phyloP scores from a whole-genome alignment of 2,888 invertebrate species.

The Timema cristinae region DNA sequence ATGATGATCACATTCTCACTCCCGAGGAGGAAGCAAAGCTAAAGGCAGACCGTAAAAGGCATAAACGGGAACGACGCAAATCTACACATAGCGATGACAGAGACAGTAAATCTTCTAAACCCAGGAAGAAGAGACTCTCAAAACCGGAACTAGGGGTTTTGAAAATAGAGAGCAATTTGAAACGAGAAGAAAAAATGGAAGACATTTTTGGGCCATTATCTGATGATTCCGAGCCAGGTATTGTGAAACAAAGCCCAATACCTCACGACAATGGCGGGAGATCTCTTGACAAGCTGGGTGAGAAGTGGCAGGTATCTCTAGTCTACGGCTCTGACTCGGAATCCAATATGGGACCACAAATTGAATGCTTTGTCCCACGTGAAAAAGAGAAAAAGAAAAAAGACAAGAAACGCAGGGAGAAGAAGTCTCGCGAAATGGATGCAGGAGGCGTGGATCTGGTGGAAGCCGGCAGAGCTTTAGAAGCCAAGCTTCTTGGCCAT shows the following conservation, averaged over 20 bases:
- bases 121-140: constrained; percentile 43
- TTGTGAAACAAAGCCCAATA: constrained; percentile 25
- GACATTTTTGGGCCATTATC: constrained; percentile 84
- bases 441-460: constrained; percentile 55
- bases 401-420: constrained; percentile 41
- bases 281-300: constrained; percentile 36
- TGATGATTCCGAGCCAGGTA: constrained; percentile 55
- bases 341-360: constrained; percentile 29
- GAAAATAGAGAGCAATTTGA: constrained; percentile 39
- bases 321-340: constrained; percentile 54
- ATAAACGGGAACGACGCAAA: constrained; percentile 35
- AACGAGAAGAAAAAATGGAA: constrained; percentile 78
- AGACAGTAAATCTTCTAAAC: constrained; percentile 43
- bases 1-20: constrained; percentile 25
- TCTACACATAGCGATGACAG: constrained; percentile 40
- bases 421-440: constrained; percentile 37
- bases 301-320: constrained; percentile 42
- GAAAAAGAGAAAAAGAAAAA: constrained; percentile 59
- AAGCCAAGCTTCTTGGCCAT: constrained; percentile 70
- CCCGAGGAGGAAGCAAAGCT: constrained; percentile 40
- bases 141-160: constrained; percentile 26
- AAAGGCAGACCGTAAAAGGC: constrained; percentile 45
- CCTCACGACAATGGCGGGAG: constrained; percentile 19
- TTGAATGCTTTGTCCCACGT: constrained; percentile 23
- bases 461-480: constrained; percentile 76